A percentile compares a stretch with the other conserved stretches of the same genome.
Evolutionary conservation across 2,113 vertebrate species (phyloP).

Genomic region (Cynopterus brachyotis): DNA sequence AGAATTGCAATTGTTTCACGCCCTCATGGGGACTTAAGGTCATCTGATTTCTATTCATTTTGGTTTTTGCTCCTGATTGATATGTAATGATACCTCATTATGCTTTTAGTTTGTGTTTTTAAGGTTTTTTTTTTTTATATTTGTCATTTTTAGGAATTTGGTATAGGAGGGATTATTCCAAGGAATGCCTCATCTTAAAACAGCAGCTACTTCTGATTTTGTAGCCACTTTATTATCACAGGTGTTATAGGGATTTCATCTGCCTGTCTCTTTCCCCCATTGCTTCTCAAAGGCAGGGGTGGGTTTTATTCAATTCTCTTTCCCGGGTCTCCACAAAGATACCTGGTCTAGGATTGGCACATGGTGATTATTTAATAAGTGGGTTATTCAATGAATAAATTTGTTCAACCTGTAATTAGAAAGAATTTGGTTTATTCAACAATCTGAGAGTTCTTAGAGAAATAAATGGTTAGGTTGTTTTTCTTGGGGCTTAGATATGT

Average conservation of each 20-base stretch:
- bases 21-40: background rate
- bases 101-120: background rate
- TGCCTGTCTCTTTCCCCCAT: background rate
- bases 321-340: background rate
- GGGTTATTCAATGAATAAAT: background rate
- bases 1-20: background rate
- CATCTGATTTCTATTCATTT: background rate
- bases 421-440: constrained; percentile 11
- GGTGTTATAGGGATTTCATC: background rate
- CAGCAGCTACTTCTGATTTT: background rate
- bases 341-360: background rate
- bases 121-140: background rate
- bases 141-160: background rate
- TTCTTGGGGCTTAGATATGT: background rate
- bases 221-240: background rate
- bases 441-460: background rate
- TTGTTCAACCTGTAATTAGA: background rate
- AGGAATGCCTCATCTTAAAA: background rate
- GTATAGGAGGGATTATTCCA: background rate
- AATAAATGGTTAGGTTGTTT: background rate
- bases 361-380: background rate
- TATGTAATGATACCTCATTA: background rate
- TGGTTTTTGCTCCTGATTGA: background rate
- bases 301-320: background rate
- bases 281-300: background rate